These are phyloP conservation scores for Muscicapa comitata DNA, from an alignment of 2,797 vertebrate species.

Conservation along the genomic window DNA sequence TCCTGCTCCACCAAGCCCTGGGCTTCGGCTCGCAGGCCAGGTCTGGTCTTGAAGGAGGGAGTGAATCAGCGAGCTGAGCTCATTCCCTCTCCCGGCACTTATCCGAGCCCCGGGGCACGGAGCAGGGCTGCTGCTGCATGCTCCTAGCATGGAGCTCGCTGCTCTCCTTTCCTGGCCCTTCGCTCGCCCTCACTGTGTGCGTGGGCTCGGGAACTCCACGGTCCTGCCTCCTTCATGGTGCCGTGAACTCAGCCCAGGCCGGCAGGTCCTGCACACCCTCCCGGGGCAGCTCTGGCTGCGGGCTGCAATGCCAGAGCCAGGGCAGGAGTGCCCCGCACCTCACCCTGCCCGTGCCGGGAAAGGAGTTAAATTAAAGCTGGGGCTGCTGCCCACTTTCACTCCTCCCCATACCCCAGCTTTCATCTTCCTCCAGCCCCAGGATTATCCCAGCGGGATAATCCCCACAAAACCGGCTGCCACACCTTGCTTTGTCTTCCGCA, in stretches of 20 bases:
- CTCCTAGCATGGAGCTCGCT: background rate
- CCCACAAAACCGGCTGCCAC: constrained; percentile 26
- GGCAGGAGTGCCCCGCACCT: background rate
- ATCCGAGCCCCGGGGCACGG: background rate
- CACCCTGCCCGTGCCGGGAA: background rate
- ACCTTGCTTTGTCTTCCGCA: constrained; percentile 45
- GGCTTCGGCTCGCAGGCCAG: background rate
- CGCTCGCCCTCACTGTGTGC: rapidly evolving
- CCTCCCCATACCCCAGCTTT: background rate
- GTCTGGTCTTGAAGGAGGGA: background rate
- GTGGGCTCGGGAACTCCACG: background rate
- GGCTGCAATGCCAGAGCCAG: background rate
- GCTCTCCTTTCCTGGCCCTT: background rate
- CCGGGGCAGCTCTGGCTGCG: background rate
- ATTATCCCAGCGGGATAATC: constrained; percentile 9
- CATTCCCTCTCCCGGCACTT: background rate
- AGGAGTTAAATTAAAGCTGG: background rate
- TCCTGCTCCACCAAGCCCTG: background rate
- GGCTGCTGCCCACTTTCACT: background rate
- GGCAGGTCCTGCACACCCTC: background rate
- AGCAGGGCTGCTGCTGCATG: background rate
- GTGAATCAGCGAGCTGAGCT: background rate
- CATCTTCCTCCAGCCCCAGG: background rate
- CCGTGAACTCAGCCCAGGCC: rapidly evolving
- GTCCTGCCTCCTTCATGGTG: background rate